A percentile compares a stretch with the other conserved stretches of the same genome.
These are phyloP conservation scores for Agelastica alni DNA, from an alignment of 2,888 invertebrate genomes.

Conservation along the genomic window DNA sequence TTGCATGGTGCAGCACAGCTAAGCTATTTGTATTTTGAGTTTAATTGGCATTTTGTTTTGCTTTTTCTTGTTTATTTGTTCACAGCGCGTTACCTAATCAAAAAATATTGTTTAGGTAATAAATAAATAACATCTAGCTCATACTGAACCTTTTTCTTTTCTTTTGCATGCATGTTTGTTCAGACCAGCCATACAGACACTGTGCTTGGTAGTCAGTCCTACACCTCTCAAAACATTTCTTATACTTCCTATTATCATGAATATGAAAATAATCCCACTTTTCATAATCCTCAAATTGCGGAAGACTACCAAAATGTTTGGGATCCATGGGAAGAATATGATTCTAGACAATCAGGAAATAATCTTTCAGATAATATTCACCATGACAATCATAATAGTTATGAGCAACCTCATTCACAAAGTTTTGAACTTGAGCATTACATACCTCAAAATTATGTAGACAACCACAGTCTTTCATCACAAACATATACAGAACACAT, in stretches of 20 bases:
- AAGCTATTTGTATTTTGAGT: constrained; percentile 51
- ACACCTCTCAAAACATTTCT: constrained; percentile 23
- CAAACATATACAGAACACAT: background rate
- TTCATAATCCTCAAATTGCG: constrained; percentile 34
- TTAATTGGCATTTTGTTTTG: constrained; percentile 45
- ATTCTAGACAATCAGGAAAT: constrained; percentile 40
- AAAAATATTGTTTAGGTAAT: constrained; percentile 34
- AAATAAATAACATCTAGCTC: constrained; percentile 36
- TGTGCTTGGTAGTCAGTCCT: constrained; percentile 35
- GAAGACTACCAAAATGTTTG: constrained; percentile 54
- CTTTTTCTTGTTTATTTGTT: constrained; percentile 33
- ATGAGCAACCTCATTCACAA: constrained; percentile 13
- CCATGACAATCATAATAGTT: constrained; percentile 4
- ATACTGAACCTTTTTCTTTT: constrained; percentile 49
- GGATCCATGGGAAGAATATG: constrained; percentile 80
- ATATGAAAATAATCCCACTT: constrained; percentile 19
- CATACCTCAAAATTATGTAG: background rate
- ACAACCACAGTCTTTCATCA: background rate
- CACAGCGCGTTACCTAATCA: constrained; percentile 36
- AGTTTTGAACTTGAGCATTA: background rate
- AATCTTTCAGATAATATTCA: constrained; percentile 5
- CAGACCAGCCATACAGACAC: constrained; percentile 39
- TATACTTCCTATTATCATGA: constrained; percentile 20
- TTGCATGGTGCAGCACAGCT: constrained; percentile 41
- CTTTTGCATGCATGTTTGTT: constrained; percentile 54